Conservation (phyloP, 2,888 invertebrate genomes). For the Drosophila monieri region DNA sequence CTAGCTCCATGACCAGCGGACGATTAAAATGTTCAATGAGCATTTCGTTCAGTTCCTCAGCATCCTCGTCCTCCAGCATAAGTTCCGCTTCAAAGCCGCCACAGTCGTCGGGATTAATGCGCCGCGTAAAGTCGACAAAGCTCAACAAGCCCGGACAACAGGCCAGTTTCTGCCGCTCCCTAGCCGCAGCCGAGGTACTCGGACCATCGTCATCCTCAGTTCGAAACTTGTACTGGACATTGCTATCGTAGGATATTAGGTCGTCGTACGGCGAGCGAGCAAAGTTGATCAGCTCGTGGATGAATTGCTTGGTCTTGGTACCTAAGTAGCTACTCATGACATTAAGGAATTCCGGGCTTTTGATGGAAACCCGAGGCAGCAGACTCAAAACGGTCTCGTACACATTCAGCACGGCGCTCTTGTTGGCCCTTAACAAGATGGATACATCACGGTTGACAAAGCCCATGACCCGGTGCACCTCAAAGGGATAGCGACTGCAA, state of each 20-base stretch:
- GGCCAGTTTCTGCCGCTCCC: neutral
- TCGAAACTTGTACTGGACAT: conserved; percentile 87
- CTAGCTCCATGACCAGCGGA: neutral
- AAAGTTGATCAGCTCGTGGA: conserved; percentile 94
- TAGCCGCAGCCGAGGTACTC: conserved; percentile 10
- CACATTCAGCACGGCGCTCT: conserved; percentile 87
- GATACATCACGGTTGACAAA: conserved; percentile 95
- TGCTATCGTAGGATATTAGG: conserved; percentile 90
- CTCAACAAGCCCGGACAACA: conserved; percentile 9
- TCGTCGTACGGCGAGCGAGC: conserved; percentile 93
- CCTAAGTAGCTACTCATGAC: conserved; percentile 88
- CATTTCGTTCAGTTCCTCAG: conserved; percentile 18
- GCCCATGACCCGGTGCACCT: conserved; percentile 91
- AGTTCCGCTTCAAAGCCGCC: conserved; percentile 27
- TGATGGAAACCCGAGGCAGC: conserved; percentile 86
- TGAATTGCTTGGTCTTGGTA: conserved; percentile 91
- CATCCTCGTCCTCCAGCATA: conserved; percentile 52
- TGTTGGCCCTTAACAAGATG: conserved; percentile 86
- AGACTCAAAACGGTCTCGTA: conserved; percentile 88
- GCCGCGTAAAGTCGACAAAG: conserved; percentile 54
- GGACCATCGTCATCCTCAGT: conserved; percentile 53
- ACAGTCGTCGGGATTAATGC: conserved; percentile 47
- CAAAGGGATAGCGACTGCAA: conserved; percentile 89
- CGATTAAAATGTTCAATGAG: neutral
- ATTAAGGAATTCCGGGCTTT: conserved; percentile 87